These are phyloP conservation scores for Microctonus hyperodae DNA, from an alignment of 2,888 invertebrate genomes.

Conservation along the genomic window DNA sequence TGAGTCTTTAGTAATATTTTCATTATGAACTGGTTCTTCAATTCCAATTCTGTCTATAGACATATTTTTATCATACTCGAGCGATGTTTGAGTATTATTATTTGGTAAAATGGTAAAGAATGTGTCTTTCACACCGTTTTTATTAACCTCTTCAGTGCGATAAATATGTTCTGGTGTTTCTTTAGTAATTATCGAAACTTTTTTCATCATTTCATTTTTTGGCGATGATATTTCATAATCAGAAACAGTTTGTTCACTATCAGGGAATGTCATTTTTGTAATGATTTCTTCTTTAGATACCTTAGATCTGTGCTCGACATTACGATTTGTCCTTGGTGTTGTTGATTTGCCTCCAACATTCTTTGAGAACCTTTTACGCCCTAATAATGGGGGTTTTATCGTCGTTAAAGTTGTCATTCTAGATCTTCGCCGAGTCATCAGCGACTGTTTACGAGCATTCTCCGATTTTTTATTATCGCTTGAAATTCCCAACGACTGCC, in stretches of 20 bases:
- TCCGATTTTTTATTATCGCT: not conserved
- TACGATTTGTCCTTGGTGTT: constrained; percentile 40
- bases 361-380: constrained; percentile 25
- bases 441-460: not conserved
- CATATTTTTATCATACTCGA: constrained; percentile 5
- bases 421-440: constrained; percentile 14
- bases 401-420: constrained; percentile 28
- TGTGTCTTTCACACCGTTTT: constrained; percentile 45
- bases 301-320: constrained; percentile 47
- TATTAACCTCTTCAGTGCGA: constrained; percentile 45
- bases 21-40: constrained; percentile 25
- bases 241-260: constrained; percentile 10
- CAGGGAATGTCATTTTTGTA: constrained; percentile 46
- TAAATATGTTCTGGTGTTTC: constrained; percentile 48
- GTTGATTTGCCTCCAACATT: constrained; percentile 18
- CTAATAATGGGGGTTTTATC: constrained; percentile 9
- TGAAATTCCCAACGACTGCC: not conserved
- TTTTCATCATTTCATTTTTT: constrained; percentile 42
- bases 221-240: constrained; percentile 7
- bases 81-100: constrained; percentile 35
- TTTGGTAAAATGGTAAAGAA: constrained; percentile 44
- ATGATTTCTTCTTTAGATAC: constrained; percentile 50
- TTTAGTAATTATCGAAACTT: constrained; percentile 44
- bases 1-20: constrained; percentile 19
- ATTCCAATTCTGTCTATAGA: constrained; percentile 23